These are phyloP conservation scores for Pongo pygmaeus DNA, from an alignment of 2,113 vertebrate genomes.

Conservation along the genomic window DNA sequence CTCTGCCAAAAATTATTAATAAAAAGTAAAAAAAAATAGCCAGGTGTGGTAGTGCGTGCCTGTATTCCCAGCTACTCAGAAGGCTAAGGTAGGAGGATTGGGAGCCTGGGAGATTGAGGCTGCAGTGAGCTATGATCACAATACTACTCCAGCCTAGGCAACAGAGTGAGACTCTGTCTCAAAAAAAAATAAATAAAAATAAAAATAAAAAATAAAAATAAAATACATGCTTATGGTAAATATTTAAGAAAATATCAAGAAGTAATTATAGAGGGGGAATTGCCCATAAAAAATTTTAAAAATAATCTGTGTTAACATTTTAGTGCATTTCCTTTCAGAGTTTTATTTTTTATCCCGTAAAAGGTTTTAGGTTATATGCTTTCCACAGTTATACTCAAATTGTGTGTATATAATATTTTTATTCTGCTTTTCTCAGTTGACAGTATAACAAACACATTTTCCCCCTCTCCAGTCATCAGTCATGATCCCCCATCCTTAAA, in stretches of 20 bases:
- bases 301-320: background rate
- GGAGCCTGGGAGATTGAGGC: no score
- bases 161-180: no score
- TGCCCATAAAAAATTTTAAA: background rate
- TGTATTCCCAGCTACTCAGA: no score
- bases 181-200: no score
- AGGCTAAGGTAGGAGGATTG: no score
- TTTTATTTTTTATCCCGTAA: background rate
- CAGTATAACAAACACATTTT: background rate
- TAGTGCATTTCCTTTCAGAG: background rate
- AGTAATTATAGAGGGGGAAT: background rate
- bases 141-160: no score
- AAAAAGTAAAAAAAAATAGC: no score
- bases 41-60: no score
- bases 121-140: no score
- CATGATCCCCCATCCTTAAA: background rate
- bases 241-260: background rate
- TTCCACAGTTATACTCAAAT: background rate
- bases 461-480: background rate
- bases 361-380: background rate
- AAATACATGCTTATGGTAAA: background rate
- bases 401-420: background rate
- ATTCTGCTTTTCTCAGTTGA: background rate
- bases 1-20: no score
- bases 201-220: no score